phyloP scores from a whole-genome alignment of 2,797 vertebrate species.

The Sebastes hubbsi region DNA sequence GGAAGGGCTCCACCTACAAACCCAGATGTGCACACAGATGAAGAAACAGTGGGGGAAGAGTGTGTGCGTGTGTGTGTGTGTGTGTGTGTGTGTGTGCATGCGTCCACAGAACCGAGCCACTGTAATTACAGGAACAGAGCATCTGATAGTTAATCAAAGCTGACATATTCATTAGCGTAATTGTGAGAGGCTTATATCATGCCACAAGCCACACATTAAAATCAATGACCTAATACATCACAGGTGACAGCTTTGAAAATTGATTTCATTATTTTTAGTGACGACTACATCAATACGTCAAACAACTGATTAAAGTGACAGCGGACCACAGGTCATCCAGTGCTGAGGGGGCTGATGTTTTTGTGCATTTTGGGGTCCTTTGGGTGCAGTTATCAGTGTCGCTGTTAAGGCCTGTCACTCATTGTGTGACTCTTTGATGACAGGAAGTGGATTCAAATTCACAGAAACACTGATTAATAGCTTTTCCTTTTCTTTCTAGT shows the following conservation, averaged over 20 bases:
- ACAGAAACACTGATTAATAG: slow-evolving; percentile 10
- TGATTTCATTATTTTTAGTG: slow-evolving; percentile 72
- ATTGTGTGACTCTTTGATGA: slow-evolving; percentile 5
- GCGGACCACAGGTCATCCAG: slow-evolving; percentile 12
- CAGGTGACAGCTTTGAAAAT: slow-evolving; percentile 65
- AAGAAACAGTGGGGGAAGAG: background rate
- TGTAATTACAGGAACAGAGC: slow-evolving; percentile 60
- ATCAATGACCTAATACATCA: slow-evolving; percentile 72
- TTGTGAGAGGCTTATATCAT: slow-evolving; percentile 69
- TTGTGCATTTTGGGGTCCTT: background rate
- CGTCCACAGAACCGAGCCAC: background rate
- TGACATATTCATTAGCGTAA: slow-evolving; percentile 80
- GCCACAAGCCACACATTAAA: slow-evolving; percentile 64
- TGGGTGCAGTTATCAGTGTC: slow-evolving; percentile 1
- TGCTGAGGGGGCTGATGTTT: background rate
- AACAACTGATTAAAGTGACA: slow-evolving; percentile 42
- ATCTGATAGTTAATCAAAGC: slow-evolving; percentile 72
- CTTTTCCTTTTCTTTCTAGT: background rate
- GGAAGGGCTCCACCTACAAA: slow-evolving; percentile 92
- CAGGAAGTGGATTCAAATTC: slow-evolving; percentile 5
- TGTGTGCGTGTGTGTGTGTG: background rate
- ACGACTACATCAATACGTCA: slow-evolving; percentile 63
- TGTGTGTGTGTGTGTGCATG: background rate
- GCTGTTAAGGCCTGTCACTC: background rate
- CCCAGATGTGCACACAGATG: slow-evolving; percentile 38